Base-by-base conservation (phyloP, 2,888 invertebrate species). In the Diplazon laetatorius region DNA sequence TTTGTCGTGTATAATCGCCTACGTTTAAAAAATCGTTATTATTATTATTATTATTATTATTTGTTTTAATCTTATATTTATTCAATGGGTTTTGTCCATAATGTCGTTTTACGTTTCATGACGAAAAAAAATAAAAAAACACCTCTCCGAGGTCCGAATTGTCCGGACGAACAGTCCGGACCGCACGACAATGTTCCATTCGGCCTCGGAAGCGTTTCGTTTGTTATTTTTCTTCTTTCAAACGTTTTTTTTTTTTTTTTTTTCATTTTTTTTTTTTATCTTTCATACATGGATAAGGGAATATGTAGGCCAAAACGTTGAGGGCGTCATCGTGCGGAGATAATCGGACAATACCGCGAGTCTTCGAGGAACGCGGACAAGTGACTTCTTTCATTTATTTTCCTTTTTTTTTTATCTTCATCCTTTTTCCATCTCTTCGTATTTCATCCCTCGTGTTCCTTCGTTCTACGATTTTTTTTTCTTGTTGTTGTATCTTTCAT, bases 301-400 rank as follows among this genome's bases (percentile, higher is more conserved):
- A 12, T 50, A 35, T 22, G 35, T 50, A 22, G 22, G 25, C 2
- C 8, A 16, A 57, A 70, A 35, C 22, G 57, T 12, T 20, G 70
- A 70, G 70, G 57, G 39, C 57, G 46, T 63, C 42, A 63, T 63
- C 12, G 62, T 18, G 55, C 55, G 16, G 30, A 39, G 62, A 20
- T 9, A 42, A 22, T 8, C 30, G 48, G 22, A 76, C 70, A 76
- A 76, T 76, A 55, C 20, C 30, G 4, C 5, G 37, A 57, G 57
- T 44, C 39, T 50, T 12, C 9, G 37, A n/a, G 8, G 42, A 48
- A 71, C 39, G 59, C 62, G 55, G 30, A 50, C 39, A 59, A 46
- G 46, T 20, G 30, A 48, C 22, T 57, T 42, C 39, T 37, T 55
- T 14, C 5, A 10, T 25, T 25, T 60, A 35, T 14, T 42, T 37